A percentile compares a stretch with the other conserved stretches of the same genome.
Conservation (phyloP, 2,113 vertebrate species). For the Anser brachyrhynchus region DNA sequence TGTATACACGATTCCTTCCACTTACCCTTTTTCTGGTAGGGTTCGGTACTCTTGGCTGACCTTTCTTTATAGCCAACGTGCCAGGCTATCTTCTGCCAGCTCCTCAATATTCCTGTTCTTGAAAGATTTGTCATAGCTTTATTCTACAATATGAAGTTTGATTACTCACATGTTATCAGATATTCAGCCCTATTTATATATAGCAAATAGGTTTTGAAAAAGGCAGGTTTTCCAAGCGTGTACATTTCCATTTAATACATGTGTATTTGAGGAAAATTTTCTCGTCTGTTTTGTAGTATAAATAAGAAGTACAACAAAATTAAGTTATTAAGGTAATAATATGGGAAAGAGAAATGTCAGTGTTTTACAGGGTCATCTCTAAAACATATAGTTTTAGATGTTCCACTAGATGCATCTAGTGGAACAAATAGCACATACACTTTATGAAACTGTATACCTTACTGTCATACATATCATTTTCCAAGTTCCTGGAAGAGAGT, state of each 20-base stretch:
- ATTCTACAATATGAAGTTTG: background rate
- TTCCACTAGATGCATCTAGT: background rate
- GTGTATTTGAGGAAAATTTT: background rate
- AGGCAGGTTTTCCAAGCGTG: background rate
- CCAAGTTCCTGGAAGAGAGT: background rate
- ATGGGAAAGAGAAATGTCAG: background rate
- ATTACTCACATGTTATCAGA: background rate
- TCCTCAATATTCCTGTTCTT: background rate
- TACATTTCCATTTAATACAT: slow-evolving; percentile 4
- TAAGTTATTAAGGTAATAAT: background rate
- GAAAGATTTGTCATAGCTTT: background rate
- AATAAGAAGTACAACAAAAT: background rate
- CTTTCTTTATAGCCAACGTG: background rate
- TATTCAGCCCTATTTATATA: background rate
- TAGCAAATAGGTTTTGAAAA: background rate
- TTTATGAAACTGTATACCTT: background rate
- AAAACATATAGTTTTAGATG: background rate
- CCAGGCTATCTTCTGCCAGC: background rate
- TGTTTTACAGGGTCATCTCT: background rate
- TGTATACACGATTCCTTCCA: background rate
- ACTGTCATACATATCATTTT: background rate
- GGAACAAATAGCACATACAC: background rate
- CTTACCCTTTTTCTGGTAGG: background rate
- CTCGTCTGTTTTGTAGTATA: background rate
- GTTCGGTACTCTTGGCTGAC: background rate